Evolutionary conservation across 2,797 vertebrate genomes (phyloP).

Genomic region (Aulostomus chinensis): DNA sequence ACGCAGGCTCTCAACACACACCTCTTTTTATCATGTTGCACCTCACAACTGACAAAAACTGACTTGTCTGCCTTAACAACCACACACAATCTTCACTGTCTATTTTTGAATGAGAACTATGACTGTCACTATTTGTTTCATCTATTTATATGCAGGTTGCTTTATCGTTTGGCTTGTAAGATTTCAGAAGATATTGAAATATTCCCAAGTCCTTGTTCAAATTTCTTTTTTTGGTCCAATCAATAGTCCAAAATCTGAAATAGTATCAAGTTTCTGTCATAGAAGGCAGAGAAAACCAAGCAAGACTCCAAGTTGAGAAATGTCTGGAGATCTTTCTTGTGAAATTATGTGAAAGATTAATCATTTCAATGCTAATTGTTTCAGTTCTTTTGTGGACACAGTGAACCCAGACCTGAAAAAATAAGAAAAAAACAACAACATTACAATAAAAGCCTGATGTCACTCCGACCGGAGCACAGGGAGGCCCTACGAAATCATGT

Average conservation of each 20-base stretch:
- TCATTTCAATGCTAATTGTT: background rate
- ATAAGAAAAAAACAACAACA: background rate
- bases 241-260: background rate
- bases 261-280: background rate
- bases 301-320: background rate
- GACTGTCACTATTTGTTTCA: background rate
- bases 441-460: conserved; percentile 5
- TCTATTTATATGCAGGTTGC: background rate
- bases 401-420: background rate
- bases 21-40: conserved; percentile 25
- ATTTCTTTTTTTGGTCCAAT: background rate
- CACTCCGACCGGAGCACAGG: background rate
- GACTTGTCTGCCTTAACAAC: conserved; percentile 9
- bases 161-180: background rate
- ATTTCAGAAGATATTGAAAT: background rate
- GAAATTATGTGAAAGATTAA: background rate
- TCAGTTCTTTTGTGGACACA: background rate
- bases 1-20: conserved; percentile 37
- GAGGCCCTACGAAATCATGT: conserved; percentile 5
- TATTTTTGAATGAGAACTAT: background rate
- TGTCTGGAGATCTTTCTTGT: background rate
- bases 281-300: background rate
- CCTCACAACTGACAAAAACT: conserved; percentile 26
- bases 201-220: background rate
- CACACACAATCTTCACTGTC: background rate